Conservation (phyloP, 1,140 invertebrate genomes). For the Anadara kagoshimensis region DNA sequence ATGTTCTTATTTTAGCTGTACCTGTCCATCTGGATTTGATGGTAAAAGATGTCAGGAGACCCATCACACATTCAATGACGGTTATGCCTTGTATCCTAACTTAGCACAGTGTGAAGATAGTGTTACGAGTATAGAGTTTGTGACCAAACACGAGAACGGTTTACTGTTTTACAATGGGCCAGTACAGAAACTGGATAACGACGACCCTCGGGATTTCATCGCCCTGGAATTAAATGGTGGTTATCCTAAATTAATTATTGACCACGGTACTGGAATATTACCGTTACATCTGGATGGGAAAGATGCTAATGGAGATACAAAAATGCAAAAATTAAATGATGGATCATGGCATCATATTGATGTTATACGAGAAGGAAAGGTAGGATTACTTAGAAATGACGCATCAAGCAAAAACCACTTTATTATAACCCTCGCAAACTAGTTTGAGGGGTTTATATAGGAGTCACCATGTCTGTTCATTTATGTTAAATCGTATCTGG, state of each 20-base stretch:
- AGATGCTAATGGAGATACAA: slow-evolving; percentile 39
- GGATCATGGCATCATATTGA: slow-evolving; percentile 97
- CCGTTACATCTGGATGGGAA: slow-evolving; percentile 86
- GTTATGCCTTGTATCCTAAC: slow-evolving; percentile 91
- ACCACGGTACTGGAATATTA: slow-evolving; percentile 95
- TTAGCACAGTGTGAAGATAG: slow-evolving; percentile 97
- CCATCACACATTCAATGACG: slow-evolving; percentile 90
- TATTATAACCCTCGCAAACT: too few species aligned
- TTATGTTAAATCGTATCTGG: too few species aligned
- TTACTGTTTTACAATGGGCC: slow-evolving; percentile 97
- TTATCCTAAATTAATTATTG: slow-evolving; percentile 90
- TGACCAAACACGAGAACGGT: slow-evolving; percentile 91
- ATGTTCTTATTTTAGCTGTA: slow-evolving; percentile 80
- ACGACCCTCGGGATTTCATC: slow-evolving; percentile 85
- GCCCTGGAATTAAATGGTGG: slow-evolving; percentile 93
- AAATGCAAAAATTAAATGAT: slow-evolving; percentile 88
- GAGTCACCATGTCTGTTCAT: too few species aligned
- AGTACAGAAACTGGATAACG: slow-evolving; percentile 79
- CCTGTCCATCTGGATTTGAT: slow-evolving; percentile 92
- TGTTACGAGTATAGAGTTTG: slow-evolving; percentile 95
- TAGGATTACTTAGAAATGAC: slow-evolving; percentile 63
- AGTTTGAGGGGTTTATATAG: too few species aligned
- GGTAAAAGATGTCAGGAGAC: slow-evolving; percentile 97
- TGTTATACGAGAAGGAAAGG: slow-evolving; percentile 95
- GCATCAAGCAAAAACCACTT: too few species aligned